Evolutionary conservation across 2,888 invertebrate genomes (phyloP), one percentile per base, ranked within the genome.

Genomic region (Pristionchus exspectatus): DNA sequence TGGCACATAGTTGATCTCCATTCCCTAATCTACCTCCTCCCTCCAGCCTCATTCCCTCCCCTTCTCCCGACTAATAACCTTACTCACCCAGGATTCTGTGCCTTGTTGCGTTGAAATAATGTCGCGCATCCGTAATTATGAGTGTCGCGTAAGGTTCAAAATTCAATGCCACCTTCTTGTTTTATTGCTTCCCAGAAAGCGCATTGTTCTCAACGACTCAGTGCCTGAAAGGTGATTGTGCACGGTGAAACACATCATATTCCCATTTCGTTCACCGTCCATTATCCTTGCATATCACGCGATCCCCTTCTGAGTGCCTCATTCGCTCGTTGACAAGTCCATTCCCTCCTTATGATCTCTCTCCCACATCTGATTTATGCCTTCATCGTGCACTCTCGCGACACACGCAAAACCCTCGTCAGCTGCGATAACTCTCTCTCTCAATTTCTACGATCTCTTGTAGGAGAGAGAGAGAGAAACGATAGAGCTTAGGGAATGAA

Each of bases 331-430:
- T 24, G 33, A 74, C 38, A 44, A 74, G 14, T 38, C 74, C 74
- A 74, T 74, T 74, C 74, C 66, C 33, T 74, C 74, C 63, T 44
- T 74, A 74, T 74, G 74, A 74, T 74, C 74, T 12, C 33, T 56
- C 18, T 63, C 63, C 63, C 63, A 63, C 74, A 74, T 74, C 74
- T 74, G 74, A 74, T 74, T 74, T 74, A 74, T 74, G 74, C 21
- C 38, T 38, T 33, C 33, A 4, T 33, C 69, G 1, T 30, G 63
- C 63, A 63, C 63, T 63, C 63, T 63, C 24, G 10, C 24, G 3
- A 24, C 24, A 7, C 59, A 63, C 63, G 63, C 63, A 63, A 63
- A 63, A 63, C n/a, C 24, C 21, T 56, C 24, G 44, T 24, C 63
- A 63, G 63, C 63, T 63, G 63, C 24, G 10, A n/a, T n/a, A n/a